Percentiles rank a stretch among this genome's conserved stretches.
phyloP scores from a whole-genome alignment of 2,888 invertebrate species.

The Drosophila seclusa region DNA sequence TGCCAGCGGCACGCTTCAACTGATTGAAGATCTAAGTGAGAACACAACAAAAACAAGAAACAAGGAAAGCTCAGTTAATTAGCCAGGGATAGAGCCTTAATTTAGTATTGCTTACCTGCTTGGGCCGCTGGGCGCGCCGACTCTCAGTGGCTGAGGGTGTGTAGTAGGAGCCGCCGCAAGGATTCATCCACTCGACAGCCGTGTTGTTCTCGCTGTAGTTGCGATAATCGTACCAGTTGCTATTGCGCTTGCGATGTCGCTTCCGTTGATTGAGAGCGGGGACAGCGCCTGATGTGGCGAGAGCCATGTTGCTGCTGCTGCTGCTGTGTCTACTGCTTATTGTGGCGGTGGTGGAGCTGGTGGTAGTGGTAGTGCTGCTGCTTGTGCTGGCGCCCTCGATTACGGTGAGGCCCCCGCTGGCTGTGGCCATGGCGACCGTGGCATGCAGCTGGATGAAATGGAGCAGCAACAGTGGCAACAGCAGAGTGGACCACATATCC shows the following conservation, averaged over 20 bases:
- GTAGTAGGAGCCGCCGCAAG: constrained; percentile 78
- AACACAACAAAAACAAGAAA: neutral
- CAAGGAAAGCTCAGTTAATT: neutral
- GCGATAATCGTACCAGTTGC: constrained; percentile 78
- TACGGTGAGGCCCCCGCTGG: constrained; percentile 64
- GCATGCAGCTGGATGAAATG: constrained; percentile 39
- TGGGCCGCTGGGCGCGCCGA: constrained; percentile 60
- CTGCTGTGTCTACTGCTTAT: neutral
- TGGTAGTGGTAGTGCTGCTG: constrained; percentile 23
- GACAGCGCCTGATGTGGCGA: constrained; percentile 1
- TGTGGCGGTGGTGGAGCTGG: constrained; percentile 8
- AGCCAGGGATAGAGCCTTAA: neutral
- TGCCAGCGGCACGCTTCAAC: constrained; percentile 72
- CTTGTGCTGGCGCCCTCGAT: constrained; percentile 52
- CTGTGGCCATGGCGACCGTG: constrained; percentile 43
- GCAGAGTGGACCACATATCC: constrained; percentile 67
- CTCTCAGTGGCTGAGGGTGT: constrained; percentile 51
- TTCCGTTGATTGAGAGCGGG: constrained; percentile 56
- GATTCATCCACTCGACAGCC: constrained; percentile 80
- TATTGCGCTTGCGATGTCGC: constrained; percentile 81
- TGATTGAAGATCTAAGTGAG: constrained; percentile 71
- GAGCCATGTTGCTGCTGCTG: constrained; percentile 3
- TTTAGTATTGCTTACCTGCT: constrained; percentile 58
- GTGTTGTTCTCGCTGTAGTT: constrained; percentile 78
- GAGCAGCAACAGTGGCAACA: constrained; percentile 61